Evolutionary conservation across 2,888 invertebrate genomes (phyloP).

Genomic region (Latrodectus hesperus): DNA sequence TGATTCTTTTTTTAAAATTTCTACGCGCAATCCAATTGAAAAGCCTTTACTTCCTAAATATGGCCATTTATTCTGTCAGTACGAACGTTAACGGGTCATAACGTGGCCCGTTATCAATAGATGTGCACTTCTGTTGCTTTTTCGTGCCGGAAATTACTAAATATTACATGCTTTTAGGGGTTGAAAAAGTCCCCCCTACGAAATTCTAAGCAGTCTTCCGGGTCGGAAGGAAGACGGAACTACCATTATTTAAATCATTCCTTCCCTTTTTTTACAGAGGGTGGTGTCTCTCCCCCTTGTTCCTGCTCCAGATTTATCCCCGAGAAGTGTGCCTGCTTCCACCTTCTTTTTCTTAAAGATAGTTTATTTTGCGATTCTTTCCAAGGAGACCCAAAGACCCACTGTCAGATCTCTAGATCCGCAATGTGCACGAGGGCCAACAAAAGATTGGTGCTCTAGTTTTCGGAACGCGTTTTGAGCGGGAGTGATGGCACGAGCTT

Average conservation of each 20-base stretch:
- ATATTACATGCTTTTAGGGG: not conserved
- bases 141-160: conserved; percentile 50
- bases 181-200: not conserved
- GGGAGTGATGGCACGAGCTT: conserved; percentile 17
- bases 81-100: too few relatives aligned
- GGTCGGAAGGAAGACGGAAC: conserved; percentile 54
- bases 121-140: conserved; percentile 23
- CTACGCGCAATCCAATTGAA: too few relatives aligned
- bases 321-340: conserved; percentile 50
- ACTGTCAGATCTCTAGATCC: conserved; percentile 34
- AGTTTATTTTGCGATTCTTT: conserved; percentile 26
- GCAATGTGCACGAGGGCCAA: conserved; percentile 52
- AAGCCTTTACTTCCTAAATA: too few relatives aligned
- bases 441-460: conserved; percentile 40
- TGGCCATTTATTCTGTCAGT: too few relatives aligned
- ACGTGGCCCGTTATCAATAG: too few relatives aligned
- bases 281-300: conserved; percentile 34
- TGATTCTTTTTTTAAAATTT: too few relatives aligned
- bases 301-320: conserved; percentile 45
- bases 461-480: not conserved
- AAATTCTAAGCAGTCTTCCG: conserved; percentile 27
- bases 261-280: conserved; percentile 35
- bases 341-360: conserved; percentile 31
- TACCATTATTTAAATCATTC: conserved; percentile 40
- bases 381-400: conserved; percentile 9